Base-by-base conservation (phyloP, 2,113 vertebrate species). In the Gallinago undulata region DNA sequence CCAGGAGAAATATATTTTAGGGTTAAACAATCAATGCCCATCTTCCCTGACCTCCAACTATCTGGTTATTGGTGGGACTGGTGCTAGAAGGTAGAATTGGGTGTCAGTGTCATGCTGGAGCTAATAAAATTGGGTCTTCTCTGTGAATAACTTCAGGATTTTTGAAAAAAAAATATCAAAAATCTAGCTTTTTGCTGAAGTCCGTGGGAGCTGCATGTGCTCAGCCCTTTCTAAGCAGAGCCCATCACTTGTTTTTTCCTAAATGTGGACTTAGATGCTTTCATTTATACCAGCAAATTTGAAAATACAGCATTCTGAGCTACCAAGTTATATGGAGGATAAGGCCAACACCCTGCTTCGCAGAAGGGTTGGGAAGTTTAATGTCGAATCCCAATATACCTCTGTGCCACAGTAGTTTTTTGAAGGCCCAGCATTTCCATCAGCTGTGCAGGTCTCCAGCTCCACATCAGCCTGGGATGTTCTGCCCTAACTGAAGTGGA, bases 201-300 rank as follows among this genome's bases (percentile, higher is more conserved):
- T 56, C 47, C 0, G 0, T 18, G 19, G 51, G 62, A 75, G 21
- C 25, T 33, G 35, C 0, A 0, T 51, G 41, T 56, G 19, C 35
- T 56, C 28, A 41, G 37, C n/a, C 18, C 31, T 69, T 83, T 68
- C 25, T 57, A 56, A 94, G 23, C 64, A 55, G 9, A 73, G 8
- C 69, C 48, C 11, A 2, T 37, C 31, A 51, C 19, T 85, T 90
- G n/a, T 39, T 39, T 39, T 39, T 39, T 67, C 37, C 30, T 60
- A 66, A 60, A 35, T 41, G 33, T 13, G 60, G 28, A 56, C 31
- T 69, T 60, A 21, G 24, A 33, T 75, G 19, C 23, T 73, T 78
- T 56, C 24, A n/a, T 41, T 69, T 85, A 33, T 3, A 2, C n/a
- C 39, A 59, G 18, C 31, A 43, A 64, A 31, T 43, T 21, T 64